phyloP scores from a whole-genome alignment of 2,888 invertebrate genomes.

The Plagiodera versicolora region DNA sequence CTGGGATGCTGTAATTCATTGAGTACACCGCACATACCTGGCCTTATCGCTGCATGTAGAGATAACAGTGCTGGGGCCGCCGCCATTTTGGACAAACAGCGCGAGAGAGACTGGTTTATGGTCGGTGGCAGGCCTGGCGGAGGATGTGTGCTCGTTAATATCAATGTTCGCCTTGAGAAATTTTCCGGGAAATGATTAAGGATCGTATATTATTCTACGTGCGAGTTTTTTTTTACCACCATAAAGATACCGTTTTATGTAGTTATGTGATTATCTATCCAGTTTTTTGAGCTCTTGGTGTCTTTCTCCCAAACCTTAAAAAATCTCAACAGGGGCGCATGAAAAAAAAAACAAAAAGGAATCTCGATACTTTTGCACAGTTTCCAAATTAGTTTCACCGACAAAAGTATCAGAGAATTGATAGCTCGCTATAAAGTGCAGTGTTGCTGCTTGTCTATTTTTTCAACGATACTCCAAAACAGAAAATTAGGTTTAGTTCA shows the following conservation, averaged over 20 bases:
- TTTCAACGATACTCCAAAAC: too few species aligned
- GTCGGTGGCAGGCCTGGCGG: conserved; percentile 33
- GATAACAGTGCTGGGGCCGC: conserved; percentile 44
- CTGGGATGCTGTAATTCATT: conserved; percentile 50
- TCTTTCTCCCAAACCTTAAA: too few species aligned
- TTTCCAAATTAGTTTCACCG: too few species aligned
- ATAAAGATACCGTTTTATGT: too few species aligned
- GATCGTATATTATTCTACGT: not conserved
- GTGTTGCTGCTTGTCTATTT: too few species aligned
- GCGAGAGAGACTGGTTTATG: conserved; percentile 46
- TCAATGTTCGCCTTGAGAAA: conserved; percentile 41
- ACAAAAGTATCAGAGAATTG: too few species aligned
- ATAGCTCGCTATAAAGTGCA: too few species aligned
- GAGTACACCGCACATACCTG: conserved; percentile 48
- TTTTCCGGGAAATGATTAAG: conserved; percentile 44
- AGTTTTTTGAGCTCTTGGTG: too few species aligned
- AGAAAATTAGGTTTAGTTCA: too few species aligned
- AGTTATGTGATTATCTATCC: not conserved
- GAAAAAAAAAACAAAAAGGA: too few species aligned
- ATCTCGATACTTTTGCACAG: too few species aligned
- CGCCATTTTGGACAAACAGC: conserved; percentile 51
- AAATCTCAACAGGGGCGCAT: too few species aligned
- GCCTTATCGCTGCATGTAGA: conserved; percentile 48
- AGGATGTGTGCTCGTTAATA: conserved; percentile 21
- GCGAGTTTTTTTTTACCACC: not conserved